These are phyloP conservation scores for Rallus crepitans DNA, from an alignment of 2,797 vertebrate species.

Conservation along the genomic window DNA sequence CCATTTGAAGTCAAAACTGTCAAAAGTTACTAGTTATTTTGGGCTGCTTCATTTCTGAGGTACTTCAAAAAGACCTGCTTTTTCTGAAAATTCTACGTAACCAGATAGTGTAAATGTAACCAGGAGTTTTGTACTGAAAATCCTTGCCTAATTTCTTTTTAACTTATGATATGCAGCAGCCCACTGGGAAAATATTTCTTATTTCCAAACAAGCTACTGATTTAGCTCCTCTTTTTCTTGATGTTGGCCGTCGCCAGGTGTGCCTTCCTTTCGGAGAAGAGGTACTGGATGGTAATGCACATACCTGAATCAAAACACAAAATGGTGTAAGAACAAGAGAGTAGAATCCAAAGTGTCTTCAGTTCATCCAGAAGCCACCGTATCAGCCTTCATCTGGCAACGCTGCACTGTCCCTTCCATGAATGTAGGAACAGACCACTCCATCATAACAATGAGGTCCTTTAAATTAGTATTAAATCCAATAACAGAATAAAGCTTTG, in stretches of 20 bases:
- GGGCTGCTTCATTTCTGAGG: neutral
- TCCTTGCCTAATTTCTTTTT: neutral
- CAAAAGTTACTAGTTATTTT: neutral
- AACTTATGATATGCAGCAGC: neutral
- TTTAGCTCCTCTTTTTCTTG: constrained; percentile 77
- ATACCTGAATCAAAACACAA: constrained; percentile 75
- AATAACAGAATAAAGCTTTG: neutral
- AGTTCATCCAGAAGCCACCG: neutral
- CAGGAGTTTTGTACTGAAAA: neutral
- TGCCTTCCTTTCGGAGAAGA: constrained; percentile 75
- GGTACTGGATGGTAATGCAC: constrained; percentile 75
- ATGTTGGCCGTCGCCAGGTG: constrained; percentile 34
- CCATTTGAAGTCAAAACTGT: neutral
- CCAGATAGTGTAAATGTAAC: neutral
- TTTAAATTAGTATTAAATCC: neutral
- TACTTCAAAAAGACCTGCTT: neutral
- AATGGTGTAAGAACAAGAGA: constrained; percentile 3
- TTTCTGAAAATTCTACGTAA: neutral
- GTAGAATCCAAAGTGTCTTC: neutral
- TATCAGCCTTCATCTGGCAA: neutral
- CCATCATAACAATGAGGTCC: neutral
- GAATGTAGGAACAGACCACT: neutral
- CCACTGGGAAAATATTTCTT: neutral
- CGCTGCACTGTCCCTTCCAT: neutral
- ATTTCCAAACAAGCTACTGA: neutral